These are phyloP conservation scores for Myathropa florea DNA, from an alignment of 2,888 invertebrate species.

Conservation along the genomic window DNA sequence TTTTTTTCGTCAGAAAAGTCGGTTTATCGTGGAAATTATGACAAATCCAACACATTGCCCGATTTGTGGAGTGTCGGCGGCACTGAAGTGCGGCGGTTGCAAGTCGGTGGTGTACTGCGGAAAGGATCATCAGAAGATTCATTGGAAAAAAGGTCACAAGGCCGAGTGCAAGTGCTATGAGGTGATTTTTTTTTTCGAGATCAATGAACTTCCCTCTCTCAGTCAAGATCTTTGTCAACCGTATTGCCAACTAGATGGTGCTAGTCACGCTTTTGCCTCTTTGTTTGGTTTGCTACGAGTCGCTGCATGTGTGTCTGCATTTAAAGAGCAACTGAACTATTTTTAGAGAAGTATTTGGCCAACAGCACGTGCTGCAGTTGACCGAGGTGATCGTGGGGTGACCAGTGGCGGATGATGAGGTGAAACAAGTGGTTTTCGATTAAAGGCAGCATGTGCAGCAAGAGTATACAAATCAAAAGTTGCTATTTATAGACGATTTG, in stretches of 20 bases:
- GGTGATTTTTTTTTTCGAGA: constrained; percentile 70
- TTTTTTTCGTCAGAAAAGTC: constrained; percentile 2
- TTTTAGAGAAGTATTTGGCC: constrained; percentile 28
- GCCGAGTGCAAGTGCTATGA: constrained; percentile 82
- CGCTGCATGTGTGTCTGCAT: background rate
- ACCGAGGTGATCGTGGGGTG: constrained; percentile 15
- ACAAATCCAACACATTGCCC: constrained; percentile 82
- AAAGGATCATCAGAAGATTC: constrained; percentile 86
- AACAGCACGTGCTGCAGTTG: constrained; percentile 32
- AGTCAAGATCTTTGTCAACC: constrained; percentile 31
- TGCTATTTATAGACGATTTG: background rate
- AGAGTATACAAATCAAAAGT: background rate
- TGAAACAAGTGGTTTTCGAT: background rate
- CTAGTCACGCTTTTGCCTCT: background rate
- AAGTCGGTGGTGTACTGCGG: constrained; percentile 87
- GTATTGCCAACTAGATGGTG: constrained; percentile 16
- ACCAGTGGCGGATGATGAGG: background rate
- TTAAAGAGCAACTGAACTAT: constrained; percentile 7
- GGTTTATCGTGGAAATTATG: constrained; percentile 21
- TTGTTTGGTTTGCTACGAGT: no score
- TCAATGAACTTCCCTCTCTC: background rate
- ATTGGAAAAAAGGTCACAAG: constrained; percentile 87
- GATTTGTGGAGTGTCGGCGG: constrained; percentile 84
- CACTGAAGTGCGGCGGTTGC: constrained; percentile 86
- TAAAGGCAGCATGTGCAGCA: background rate